Conservation (phyloP, 2,113 vertebrate genomes). For the Phrynosoma platyrhinos region DNA sequence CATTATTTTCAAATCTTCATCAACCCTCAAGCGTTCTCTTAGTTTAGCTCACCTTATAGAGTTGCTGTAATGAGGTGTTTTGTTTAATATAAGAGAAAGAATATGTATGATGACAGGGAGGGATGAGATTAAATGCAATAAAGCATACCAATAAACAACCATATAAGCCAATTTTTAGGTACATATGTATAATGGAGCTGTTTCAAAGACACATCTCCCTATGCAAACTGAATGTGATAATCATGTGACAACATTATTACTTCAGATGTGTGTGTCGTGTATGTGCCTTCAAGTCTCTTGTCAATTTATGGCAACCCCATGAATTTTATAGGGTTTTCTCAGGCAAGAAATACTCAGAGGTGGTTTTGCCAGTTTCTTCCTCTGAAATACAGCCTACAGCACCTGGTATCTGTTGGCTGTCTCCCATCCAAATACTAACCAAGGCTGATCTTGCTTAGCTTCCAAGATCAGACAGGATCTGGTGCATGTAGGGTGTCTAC, state of each 20-base stretch:
- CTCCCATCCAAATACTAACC: no score
- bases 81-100: background rate
- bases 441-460: no score
- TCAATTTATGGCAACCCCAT: no score
- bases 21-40: background rate
- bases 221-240: background rate
- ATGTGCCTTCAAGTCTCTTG: no score
- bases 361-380: no score
- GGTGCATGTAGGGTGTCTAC: no score
- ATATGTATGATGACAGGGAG: background rate
- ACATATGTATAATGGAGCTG: background rate
- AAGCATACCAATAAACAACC: background rate
- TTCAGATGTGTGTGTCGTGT: background rate
- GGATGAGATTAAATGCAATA: background rate
- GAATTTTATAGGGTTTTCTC: no score
- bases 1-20: background rate
- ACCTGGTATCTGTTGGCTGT: no score
- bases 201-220: background rate
- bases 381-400: no score
- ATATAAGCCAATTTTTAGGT: background rate
- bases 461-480: no score
- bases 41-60: background rate
- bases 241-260: background rate
- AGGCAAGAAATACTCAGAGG: no score
- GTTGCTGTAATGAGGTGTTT: background rate